Evolutionary conservation across 2,888 invertebrate species (phyloP), one percentile per base, ranked within the genome.

Genomic region (Ptychoptera albimana): DNA sequence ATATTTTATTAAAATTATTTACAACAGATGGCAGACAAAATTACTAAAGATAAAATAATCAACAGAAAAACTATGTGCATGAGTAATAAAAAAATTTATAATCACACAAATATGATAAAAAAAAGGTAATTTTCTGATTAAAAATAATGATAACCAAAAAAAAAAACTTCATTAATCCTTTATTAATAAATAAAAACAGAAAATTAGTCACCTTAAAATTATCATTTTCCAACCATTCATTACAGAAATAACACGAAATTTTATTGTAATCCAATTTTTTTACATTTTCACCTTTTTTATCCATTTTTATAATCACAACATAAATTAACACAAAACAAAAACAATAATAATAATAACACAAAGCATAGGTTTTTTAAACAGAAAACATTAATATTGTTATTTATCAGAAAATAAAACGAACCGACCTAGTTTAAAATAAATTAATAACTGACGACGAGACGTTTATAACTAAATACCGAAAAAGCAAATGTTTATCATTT

Each of bases 201-300:
- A 40, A 36, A 45, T 31, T 32, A 54, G 57, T 57, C 60, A 79
- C 79, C 71, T 76, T 72, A 52, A 78, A 64, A 2, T 74, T 73
- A 48, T 78, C 76, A 59, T 75, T 71, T 51, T 77, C 74, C 46
- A 79, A 73, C 57, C 72, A 59, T 48, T 78, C 75, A 54, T 74
- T 76, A 60, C 79, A 79, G 60, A 77, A 79, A 55, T 79, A 75
- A 53, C 79, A 79, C 2, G 72, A 69, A 32, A 74, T 73, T 49
- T 73, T 71, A 51, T 66, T 68, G 23, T 23, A 23, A 23, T 23
- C 23, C 23, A 23, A 23, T 23, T 23, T 23, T 23, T 23, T 23
- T 23, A 23, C 23, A 23, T 23, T 23, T 23, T 3, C 23, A 5
- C 4, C 7, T 23, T 3, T 23, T 23, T 23, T 23, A 23, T 23